These are phyloP conservation scores for Hipposideros armiger DNA, from an alignment of 2,113 vertebrate species.

Conservation along the genomic window DNA sequence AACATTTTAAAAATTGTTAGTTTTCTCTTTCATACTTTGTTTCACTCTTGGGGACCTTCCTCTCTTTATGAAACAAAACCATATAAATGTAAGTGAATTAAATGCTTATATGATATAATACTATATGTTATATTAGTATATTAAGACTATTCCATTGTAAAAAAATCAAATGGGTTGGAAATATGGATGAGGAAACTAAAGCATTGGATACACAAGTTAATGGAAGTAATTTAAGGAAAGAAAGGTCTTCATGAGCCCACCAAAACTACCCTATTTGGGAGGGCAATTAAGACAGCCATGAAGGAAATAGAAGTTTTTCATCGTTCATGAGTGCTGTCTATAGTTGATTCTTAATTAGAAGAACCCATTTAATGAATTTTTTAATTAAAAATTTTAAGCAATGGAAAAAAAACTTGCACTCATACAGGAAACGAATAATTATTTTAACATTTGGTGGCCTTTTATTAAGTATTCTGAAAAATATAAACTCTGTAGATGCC, in stretches of 20 bases:
- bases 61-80: neutral
- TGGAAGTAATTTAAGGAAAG: neutral
- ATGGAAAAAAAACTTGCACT: constrained; percentile 71
- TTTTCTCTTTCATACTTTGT: constrained; percentile 16
- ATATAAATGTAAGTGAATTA: neutral
- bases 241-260: constrained; percentile 46
- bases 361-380: constrained; percentile 70
- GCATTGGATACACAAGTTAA: neutral
- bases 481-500: constrained; percentile 81
- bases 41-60: neutral
- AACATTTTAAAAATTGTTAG: neutral
- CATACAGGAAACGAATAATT: constrained; percentile 80
- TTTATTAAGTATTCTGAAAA: constrained; percentile 86
- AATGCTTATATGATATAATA: neutral
- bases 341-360: constrained; percentile 73
- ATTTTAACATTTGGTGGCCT: constrained; percentile 85
- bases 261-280: neutral
- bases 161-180: neutral
- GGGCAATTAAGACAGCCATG: neutral
- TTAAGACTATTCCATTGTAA: neutral
- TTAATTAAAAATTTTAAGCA: constrained; percentile 78
- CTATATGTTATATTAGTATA: neutral
- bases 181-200: constrained; percentile 47
- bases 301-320: constrained; percentile 69
- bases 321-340: constrained; percentile 70